Evolutionary conservation across 2,888 invertebrate species (phyloP).

Genomic region (Dolichopus griseipennis): DNA sequence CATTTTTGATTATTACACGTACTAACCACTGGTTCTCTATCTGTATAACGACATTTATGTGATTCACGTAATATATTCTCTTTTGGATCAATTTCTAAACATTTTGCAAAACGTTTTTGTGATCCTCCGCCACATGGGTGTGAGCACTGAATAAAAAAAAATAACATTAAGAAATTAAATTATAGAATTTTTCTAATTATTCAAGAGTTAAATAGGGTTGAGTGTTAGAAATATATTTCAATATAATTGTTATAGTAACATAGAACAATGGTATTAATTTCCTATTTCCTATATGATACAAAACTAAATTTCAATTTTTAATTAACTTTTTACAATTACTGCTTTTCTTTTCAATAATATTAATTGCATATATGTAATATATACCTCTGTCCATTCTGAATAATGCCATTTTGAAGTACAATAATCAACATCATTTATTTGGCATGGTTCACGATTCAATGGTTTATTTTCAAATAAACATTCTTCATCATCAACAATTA

Average conservation of each 20-base stretch:
- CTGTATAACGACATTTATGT: slow-evolving; percentile 43
- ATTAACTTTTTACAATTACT: no score
- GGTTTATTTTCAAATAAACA: slow-evolving; percentile 58
- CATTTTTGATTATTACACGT: slow-evolving; percentile 47
- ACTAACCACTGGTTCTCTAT: slow-evolving; percentile 43
- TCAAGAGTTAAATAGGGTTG: no score
- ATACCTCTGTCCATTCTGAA: slow-evolving; percentile 51
- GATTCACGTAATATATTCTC: slow-evolving; percentile 40
- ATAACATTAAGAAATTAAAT: slow-evolving; percentile 5
- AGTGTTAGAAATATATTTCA: no score
- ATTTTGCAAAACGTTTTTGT: slow-evolving; percentile 48
- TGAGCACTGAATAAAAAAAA: slow-evolving; percentile 45
- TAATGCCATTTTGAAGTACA: slow-evolving; percentile 46
- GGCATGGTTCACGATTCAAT: slow-evolving; percentile 53
- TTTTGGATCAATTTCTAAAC: slow-evolving; percentile 41
- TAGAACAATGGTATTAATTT: background rate
- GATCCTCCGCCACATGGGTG: slow-evolving; percentile 49
- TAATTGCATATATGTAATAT: background rate
- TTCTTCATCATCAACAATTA: slow-evolving; percentile 31
- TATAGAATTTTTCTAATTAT: no score
- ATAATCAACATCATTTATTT: slow-evolving; percentile 27
- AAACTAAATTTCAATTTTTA: no score
- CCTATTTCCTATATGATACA: no score
- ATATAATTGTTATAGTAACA: background rate
- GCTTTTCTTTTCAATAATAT: background rate